Evolutionary conservation across 2,113 vertebrate genomes (phyloP).

Genomic region (Hippocampus abdominalis): DNA sequence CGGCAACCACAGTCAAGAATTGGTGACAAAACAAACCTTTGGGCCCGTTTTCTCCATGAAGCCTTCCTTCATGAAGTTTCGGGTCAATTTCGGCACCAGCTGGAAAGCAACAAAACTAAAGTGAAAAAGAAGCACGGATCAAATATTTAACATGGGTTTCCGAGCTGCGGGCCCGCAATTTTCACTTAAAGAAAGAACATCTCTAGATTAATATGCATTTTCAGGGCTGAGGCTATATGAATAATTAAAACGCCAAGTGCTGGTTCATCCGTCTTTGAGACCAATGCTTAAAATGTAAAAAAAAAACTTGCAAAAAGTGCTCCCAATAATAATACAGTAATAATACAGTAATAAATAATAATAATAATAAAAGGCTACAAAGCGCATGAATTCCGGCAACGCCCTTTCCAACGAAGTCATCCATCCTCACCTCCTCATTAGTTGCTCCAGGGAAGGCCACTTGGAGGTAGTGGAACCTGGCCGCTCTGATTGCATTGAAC

Average conservation of each 20-base stretch:
- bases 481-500: constrained; percentile 93
- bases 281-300: not conserved
- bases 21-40: constrained; percentile 75
- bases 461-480: constrained; percentile 92
- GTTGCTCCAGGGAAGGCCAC: constrained; percentile 93
- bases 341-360: too few relatives aligned
- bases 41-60: constrained; percentile 93
- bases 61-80: constrained; percentile 91
- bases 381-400: too few relatives aligned
- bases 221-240: not conserved
- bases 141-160: not conserved
- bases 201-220: not conserved
- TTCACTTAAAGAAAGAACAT: not conserved
- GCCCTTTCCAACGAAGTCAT: not conserved
- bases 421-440: constrained; percentile 80
- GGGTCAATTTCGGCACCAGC: constrained; percentile 92
- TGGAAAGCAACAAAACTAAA: constrained; percentile 27
- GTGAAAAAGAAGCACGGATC: not conserved
- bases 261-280: not conserved
- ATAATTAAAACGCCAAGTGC: not conserved
- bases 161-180: not conserved
- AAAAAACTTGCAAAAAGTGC: not conserved
- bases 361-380: not conserved
- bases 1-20: not conserved
- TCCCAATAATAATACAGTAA: not conserved